phyloP scores from a whole-genome alignment of 1,140 invertebrate species.

The Arion vulgaris region DNA sequence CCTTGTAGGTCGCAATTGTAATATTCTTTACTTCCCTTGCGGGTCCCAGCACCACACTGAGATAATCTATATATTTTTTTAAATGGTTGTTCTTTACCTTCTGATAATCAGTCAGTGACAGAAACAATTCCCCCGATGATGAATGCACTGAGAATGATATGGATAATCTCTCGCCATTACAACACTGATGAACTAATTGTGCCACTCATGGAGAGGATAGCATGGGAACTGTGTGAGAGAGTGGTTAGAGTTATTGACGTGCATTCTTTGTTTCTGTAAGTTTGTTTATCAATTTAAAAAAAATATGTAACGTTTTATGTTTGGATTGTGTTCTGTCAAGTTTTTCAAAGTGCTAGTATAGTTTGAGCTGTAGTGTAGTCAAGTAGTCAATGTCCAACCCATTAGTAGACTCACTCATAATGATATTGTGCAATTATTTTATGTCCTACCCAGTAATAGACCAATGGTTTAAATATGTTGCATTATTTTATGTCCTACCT shows the following conservation, averaged over 20 bases:
- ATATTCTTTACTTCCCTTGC: no score
- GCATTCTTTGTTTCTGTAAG: conserved; percentile 79
- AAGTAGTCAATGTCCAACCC: no score
- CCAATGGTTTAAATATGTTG: no score
- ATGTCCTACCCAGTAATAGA: no score
- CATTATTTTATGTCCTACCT: no score
- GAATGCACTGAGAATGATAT: conserved; percentile 79
- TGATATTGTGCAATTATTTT: no score
- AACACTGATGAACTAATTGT: conserved; percentile 82
- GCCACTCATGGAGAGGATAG: conserved; percentile 84
- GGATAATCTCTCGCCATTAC: conserved; percentile 73
- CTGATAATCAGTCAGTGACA: conserved; percentile 76
- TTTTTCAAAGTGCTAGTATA: no score
- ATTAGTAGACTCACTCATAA: no score
- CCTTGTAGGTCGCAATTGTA: no score
- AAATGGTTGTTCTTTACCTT: conserved; percentile 54
- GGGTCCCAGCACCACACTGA: no score
- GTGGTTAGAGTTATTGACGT: conserved; percentile 82
- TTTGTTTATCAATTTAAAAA: conserved; percentile 59
- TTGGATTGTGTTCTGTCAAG: not conserved
- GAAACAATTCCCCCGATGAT: conserved; percentile 83
- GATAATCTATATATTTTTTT: no score
- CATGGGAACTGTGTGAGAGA: conserved; percentile 84
- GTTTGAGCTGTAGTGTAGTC: no score
- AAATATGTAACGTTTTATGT: not conserved